Conservation (phyloP, 2,113 vertebrate genomes). For the Carassius gibelio region DNA sequence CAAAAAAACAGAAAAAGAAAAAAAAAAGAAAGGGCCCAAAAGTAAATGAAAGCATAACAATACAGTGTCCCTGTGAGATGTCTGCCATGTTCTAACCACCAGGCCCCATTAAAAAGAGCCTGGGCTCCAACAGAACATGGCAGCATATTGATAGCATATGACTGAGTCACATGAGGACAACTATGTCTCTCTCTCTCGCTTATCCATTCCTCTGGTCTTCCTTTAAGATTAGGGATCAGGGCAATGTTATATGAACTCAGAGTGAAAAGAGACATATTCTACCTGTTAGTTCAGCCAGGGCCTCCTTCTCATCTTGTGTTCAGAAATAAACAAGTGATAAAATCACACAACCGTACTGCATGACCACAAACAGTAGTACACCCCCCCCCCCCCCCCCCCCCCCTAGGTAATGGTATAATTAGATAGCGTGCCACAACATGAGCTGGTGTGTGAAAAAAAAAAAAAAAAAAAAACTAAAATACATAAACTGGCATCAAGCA, state of each 20-base stretch:
- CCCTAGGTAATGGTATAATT: slow-evolving; percentile 25
- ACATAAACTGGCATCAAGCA: not conserved
- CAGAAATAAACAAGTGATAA: slow-evolving; percentile 10
- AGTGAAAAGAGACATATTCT: not conserved
- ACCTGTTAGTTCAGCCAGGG: not conserved
- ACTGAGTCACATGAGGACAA: slow-evolving; percentile 69
- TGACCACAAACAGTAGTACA: slow-evolving; percentile 4
- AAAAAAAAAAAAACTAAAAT: not conserved
- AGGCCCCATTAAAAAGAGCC: slow-evolving; percentile 59
- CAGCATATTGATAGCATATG: slow-evolving; percentile 70
- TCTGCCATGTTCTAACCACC: slow-evolving; percentile 62
- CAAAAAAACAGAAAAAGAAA: slow-evolving; percentile 63
- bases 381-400: not conserved
- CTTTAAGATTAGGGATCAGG: slow-evolving; percentile 53
- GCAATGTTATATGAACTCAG: slow-evolving; percentile 32
- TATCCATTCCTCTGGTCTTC: not conserved
- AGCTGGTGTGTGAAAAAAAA: slow-evolving; percentile 3
- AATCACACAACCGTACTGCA: slow-evolving; percentile 11
- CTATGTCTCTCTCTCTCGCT: slow-evolving; percentile 19
- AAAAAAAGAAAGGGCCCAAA: slow-evolving; percentile 47
- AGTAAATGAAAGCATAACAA: slow-evolving; percentile 67
- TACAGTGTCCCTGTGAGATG: slow-evolving; percentile 58
- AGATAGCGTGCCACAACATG: slow-evolving; percentile 20
- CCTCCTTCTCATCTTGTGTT: not conserved
- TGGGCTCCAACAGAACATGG: slow-evolving; percentile 60